Percentiles rank a stretch among this genome's conserved stretches.
Evolutionary conservation across 2,797 vertebrate species (phyloP).

Genomic region (Hozukius guyotensis): DNA sequence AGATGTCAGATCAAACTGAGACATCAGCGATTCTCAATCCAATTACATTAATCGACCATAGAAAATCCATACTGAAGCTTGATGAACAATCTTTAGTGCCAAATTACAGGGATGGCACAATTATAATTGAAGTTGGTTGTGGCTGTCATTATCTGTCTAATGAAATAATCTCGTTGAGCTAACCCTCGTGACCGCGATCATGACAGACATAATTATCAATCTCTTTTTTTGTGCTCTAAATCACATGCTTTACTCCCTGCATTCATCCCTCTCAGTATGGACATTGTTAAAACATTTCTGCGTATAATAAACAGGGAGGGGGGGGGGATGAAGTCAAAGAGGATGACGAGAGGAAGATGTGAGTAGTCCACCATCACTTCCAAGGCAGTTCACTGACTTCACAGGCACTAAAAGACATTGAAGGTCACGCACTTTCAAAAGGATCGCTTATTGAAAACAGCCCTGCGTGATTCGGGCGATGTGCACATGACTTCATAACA

Average conservation of each 20-base stretch:
- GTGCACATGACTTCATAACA: slow-evolving; percentile 50
- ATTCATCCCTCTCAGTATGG: not conserved
- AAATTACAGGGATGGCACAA: slow-evolving; percentile 76
- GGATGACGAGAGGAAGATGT: slow-evolving; percentile 18
- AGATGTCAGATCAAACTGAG: slow-evolving; percentile 60
- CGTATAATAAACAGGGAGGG: not conserved
- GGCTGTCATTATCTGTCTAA: slow-evolving; percentile 72
- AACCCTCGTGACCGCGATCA: slow-evolving; percentile 69
- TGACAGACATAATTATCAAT: slow-evolving; percentile 64
- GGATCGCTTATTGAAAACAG: slow-evolving; percentile 51
- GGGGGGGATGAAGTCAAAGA: slow-evolving; percentile 6
- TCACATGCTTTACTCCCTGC: slow-evolving; percentile 17
- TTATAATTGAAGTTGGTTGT: slow-evolving; percentile 79
- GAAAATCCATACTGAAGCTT: slow-evolving; percentile 76
- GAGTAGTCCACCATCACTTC: slow-evolving; percentile 28
- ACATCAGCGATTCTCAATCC: slow-evolving; percentile 80
- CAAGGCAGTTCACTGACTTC: slow-evolving; percentile 18
- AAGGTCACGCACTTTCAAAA: slow-evolving; percentile 61
- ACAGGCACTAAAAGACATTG: slow-evolving; percentile 29
- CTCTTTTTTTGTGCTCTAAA: slow-evolving; percentile 17
- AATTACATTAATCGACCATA: slow-evolving; percentile 79
- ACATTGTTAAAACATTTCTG: not conserved
- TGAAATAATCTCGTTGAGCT: slow-evolving; percentile 79
- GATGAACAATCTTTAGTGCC: slow-evolving; percentile 80
- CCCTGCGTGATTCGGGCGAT: slow-evolving; percentile 26